phyloP scores from a whole-genome alignment of 2,113 vertebrate species.

The Leucoraja erinaceus region DNA sequence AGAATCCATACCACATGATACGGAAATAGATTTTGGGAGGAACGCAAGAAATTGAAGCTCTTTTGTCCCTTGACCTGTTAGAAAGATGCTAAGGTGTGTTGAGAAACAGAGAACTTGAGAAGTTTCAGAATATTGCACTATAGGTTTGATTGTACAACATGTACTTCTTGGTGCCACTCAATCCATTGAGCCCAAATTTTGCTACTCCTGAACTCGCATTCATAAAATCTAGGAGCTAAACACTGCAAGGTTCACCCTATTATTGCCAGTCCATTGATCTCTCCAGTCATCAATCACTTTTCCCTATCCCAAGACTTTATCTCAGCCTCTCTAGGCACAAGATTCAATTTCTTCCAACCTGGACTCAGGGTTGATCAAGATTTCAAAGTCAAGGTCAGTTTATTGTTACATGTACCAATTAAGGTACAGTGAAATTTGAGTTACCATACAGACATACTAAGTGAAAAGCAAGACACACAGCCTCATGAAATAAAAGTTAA shows the following conservation, averaged over 20 bases:
- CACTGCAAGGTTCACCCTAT: not conserved
- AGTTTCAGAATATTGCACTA: not conserved
- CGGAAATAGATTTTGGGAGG: not conserved
- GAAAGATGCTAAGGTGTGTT: too few species aligned
- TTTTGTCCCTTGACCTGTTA: too few species aligned
- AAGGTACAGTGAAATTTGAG: too few species aligned
- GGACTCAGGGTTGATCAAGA: too few species aligned
- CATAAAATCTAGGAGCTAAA: not conserved
- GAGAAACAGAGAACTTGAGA: not conserved
- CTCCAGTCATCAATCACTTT: not conserved
- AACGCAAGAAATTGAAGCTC: not conserved
- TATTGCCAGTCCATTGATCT: too few species aligned
- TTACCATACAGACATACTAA: too few species aligned
- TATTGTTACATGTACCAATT: too few species aligned
- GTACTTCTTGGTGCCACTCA: not conserved
- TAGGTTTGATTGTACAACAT: not conserved
- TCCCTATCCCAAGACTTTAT: too few species aligned
- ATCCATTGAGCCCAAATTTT: not conserved
- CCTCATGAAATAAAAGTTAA: too few species aligned
- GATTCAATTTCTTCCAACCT: not conserved
- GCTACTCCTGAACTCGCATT: not conserved
- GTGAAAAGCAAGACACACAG: too few species aligned
- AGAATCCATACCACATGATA: not conserved
- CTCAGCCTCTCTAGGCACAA: not conserved
- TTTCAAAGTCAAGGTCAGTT: too few species aligned